Percentiles rank a stretch among this genome's conserved stretches.
These are phyloP conservation scores for Diacarnus erythraeanus DNA, from an alignment of 37 sponge, comb jelly and placozoan genomes.

Conservation along the genomic window DNA sequence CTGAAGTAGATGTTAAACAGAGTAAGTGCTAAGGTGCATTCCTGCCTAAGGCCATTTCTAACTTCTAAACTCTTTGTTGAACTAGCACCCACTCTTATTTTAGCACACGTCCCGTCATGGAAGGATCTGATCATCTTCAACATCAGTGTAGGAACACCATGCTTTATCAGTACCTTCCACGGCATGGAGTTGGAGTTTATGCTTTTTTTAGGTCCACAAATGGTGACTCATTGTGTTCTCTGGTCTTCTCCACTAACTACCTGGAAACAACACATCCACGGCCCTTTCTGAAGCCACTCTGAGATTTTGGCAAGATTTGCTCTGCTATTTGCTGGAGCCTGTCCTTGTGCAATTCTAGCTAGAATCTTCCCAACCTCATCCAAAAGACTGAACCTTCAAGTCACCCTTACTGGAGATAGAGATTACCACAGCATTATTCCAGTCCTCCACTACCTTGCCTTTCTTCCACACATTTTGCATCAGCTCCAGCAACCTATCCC, in stretches of 20 bases:
- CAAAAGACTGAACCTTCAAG: background rate
- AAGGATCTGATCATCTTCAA: background rate
- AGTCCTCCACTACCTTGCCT: constrained; percentile 28
- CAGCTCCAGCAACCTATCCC: constrained; percentile 32
- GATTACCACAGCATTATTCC: constrained; percentile 31
- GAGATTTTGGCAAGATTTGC: constrained; percentile 39
- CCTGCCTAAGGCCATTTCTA: too few relatives aligned
- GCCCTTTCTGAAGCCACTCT: constrained; percentile 53
- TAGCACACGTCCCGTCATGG: background rate
- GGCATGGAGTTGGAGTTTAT: constrained; percentile 23
- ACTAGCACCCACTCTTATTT: too few relatives aligned
- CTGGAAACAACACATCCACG: constrained; percentile 31
- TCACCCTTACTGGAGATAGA: constrained; percentile 36
- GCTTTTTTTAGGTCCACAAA: constrained; percentile 24
- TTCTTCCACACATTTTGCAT: constrained; percentile 25
- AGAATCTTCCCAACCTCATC: constrained; percentile 47
- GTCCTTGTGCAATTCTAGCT: constrained; percentile 43
- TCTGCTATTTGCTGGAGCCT: constrained; percentile 24
- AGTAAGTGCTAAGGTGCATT: too few relatives aligned
- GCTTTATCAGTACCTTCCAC: background rate
- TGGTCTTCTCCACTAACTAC: constrained; percentile 47
- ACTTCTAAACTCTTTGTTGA: too few relatives aligned
- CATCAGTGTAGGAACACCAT: constrained; percentile 18
- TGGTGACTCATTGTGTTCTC: constrained; percentile 6
- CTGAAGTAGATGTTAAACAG: too few relatives aligned